These are phyloP conservation scores for Chouioia cunea DNA, from an alignment of 2,888 invertebrate species.

Conservation along the genomic window DNA sequence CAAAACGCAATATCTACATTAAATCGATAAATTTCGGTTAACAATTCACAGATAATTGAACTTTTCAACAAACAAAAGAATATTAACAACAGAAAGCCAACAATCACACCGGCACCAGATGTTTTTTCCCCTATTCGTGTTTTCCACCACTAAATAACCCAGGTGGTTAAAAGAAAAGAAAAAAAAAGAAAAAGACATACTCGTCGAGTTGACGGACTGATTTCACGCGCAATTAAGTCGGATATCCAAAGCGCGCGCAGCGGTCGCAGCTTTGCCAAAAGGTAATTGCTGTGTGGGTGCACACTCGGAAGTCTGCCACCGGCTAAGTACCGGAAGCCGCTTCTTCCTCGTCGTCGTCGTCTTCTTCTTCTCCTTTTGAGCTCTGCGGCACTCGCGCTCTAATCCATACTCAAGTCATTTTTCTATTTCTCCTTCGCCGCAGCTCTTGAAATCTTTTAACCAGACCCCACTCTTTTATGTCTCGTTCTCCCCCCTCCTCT, in stretches of 20 bases:
- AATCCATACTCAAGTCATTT: conserved; percentile 20
- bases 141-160: conserved; percentile 37
- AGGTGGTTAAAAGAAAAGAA: not conserved
- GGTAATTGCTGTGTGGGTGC: conserved; percentile 47
- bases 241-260: conserved; percentile 44
- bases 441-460: conserved; percentile 42
- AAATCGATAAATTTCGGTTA: too few relatives aligned
- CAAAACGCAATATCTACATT: too few relatives aligned
- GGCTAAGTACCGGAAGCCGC: conserved; percentile 60
- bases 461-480: conserved; percentile 13
- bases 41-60: too few relatives aligned
- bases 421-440: conserved; percentile 23
- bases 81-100: too few relatives aligned
- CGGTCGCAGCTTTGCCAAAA: conserved; percentile 44
- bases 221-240: conserved; percentile 51
- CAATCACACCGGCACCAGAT: too few relatives aligned
- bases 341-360: conserved; percentile 35
- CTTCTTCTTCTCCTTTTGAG: not conserved
- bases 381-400: conserved; percentile 8
- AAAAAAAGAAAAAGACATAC: conserved; percentile 9
- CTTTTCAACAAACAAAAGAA: too few relatives aligned
- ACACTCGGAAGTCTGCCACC: conserved; percentile 13
- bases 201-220: conserved; percentile 47
- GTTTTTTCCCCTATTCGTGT: not conserved
- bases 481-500: conserved; percentile 9